Conservation (phyloP, 2,113 vertebrate genomes). For the Hirundichthys speculiger region DNA sequence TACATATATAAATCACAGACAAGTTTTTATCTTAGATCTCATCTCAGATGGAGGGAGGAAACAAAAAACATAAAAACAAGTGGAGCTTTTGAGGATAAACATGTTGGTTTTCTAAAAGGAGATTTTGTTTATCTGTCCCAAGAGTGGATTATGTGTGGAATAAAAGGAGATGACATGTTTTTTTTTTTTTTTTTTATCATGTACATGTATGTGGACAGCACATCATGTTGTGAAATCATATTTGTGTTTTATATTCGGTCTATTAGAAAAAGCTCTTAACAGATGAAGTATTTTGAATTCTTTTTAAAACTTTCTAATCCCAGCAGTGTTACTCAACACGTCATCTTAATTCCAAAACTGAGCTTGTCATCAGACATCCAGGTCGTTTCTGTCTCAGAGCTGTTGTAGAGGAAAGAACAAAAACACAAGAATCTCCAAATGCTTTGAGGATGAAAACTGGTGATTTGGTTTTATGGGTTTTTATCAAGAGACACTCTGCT, state of each 20-base stretch:
- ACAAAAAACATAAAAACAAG: background rate
- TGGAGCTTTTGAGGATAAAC: slow-evolving; percentile 31
- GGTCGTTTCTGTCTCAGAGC: too few relatives aligned
- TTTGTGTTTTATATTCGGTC: slow-evolving; percentile 31
- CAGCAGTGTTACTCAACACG: background rate
- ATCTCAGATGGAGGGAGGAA: background rate
- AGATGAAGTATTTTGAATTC: background rate
- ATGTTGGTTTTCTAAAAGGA: slow-evolving; percentile 30
- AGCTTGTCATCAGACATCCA: too few relatives aligned
- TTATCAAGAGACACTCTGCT: background rate
- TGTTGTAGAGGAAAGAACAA: background rate
- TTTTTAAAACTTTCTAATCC: slow-evolving; percentile 1
- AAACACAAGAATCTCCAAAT: background rate
- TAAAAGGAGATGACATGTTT: slow-evolving; percentile 21
- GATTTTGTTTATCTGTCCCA: slow-evolving; percentile 36
- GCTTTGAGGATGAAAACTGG: slow-evolving; percentile 8
- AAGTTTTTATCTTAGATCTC: too few relatives aligned
- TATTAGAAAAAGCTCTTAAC: slow-evolving; percentile 4
- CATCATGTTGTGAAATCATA: slow-evolving; percentile 14
- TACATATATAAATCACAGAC: too few relatives aligned
- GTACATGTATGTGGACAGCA: slow-evolving; percentile 2
- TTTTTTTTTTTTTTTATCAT: too few relatives aligned
- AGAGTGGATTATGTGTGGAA: slow-evolving; percentile 48
- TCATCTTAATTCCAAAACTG: too few relatives aligned
- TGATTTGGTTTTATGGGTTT: slow-evolving; percentile 17